Conservation (phyloP, 2,888 invertebrate species). For the Limnephilus marmoratus region DNA sequence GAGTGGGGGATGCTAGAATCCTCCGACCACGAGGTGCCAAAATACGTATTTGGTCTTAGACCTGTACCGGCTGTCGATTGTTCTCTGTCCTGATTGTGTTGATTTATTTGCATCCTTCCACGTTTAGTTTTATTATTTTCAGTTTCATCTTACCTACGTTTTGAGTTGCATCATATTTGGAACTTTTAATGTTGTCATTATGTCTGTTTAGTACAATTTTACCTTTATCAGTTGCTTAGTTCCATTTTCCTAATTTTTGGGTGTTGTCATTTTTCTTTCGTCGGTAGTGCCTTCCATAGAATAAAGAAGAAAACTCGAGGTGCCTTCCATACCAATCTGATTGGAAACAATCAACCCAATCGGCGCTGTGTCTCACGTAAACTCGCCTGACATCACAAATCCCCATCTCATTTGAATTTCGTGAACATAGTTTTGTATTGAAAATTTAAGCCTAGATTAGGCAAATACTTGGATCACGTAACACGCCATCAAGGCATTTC, state of each 20-base stretch:
- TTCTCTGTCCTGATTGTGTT: not conserved
- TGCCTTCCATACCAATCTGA: no score
- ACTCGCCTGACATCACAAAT: no score
- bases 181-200: not conserved
- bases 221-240: not conserved
- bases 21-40: constrained; percentile 71
- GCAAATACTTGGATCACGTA: no score
- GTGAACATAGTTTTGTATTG: no score
- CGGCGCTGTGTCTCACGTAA: no score
- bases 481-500: no score
- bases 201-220: not conserved
- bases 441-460: no score
- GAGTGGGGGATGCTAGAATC: constrained; percentile 71
- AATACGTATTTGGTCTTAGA: not conserved
- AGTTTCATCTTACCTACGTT: not conserved
- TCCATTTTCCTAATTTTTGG: not conserved
- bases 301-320: no score
- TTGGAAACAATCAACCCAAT: no score
- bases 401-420: no score
- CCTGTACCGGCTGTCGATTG: not conserved
- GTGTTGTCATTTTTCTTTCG: no score
- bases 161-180: not conserved
- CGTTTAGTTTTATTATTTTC: not conserved
- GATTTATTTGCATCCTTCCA: not conserved
- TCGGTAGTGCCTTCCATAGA: no score